Conservation (phyloP, 2,797 vertebrate species). For the Anguilla marmorata region DNA sequence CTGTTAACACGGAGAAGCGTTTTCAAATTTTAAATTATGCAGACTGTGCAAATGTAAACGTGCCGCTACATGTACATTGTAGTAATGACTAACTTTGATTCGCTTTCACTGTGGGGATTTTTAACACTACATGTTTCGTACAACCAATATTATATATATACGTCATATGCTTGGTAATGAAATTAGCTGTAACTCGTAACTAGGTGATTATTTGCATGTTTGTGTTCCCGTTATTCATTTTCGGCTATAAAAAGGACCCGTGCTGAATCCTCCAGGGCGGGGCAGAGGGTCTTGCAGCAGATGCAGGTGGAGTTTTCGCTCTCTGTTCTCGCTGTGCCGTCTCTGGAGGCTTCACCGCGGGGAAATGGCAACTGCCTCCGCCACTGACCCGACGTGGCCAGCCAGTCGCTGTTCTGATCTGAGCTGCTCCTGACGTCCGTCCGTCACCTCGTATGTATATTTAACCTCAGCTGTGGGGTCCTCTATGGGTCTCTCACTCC, state of each 20-base stretch:
- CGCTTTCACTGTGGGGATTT: not conserved
- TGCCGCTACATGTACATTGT: slow-evolving; percentile 6
- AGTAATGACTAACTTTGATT: slow-evolving; percentile 55
- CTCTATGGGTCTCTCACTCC: not conserved
- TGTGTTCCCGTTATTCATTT: not conserved
- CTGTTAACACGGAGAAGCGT: slow-evolving; percentile 26
- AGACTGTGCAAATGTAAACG: slow-evolving; percentile 37
- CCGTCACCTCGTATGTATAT: not conserved
- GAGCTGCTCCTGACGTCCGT: slow-evolving; percentile 5
- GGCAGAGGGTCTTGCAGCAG: not conserved
- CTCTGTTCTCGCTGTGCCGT: not conserved
- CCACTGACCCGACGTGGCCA: not conserved
- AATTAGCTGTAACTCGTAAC: not conserved
- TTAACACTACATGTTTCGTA: not conserved
- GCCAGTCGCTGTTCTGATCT: not conserved
- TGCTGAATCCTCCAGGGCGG: not conserved
- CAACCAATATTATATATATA: not conserved
- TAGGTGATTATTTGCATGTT: not conserved
- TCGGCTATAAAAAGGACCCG: not conserved
- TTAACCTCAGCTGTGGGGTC: not conserved
- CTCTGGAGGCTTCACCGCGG: not conserved
- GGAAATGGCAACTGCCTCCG: not conserved
- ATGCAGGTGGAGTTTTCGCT: not conserved
- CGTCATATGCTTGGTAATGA: not conserved
- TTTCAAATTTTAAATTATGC: slow-evolving; percentile 32